Evolutionary conservation across 1,140 invertebrate species (phyloP).

Genomic region (Zophobas atratus): DNA sequence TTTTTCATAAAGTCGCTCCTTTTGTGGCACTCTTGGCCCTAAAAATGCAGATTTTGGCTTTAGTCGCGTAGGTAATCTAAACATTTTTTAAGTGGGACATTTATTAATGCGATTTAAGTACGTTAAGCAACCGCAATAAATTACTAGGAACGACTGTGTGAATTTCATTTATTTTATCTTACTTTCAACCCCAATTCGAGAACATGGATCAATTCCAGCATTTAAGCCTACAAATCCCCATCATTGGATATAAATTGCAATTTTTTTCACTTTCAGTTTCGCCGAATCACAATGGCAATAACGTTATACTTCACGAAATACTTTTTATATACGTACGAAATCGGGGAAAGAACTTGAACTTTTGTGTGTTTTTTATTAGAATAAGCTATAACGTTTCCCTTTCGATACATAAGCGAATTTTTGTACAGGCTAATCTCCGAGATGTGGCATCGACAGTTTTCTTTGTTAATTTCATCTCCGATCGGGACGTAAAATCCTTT

Average conservation of each 20-base stretch:
- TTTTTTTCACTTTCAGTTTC: constrained; percentile 22
- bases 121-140: constrained; percentile 5
- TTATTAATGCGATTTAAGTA: not conserved
- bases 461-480: constrained; percentile 11
- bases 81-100: constrained; percentile 9
- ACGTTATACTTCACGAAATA: not conserved
- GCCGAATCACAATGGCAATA: not conserved
- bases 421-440: no score
- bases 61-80: not conserved
- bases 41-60: not conserved
- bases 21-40: no score
- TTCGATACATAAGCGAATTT: no score
- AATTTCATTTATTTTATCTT: constrained; percentile 27
- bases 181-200: constrained; percentile 14
- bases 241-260: constrained; percentile 27
- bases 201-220: constrained; percentile 17
- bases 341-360: no score
- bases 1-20: no score
- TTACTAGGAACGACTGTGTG: constrained; percentile 14
- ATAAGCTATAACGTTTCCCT: no score
- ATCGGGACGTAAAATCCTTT: constrained; percentile 6
- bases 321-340: not conserved
- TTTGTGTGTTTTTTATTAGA: no score
- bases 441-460: no score
- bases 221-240: constrained; percentile 22